Evolutionary conservation across 2,888 invertebrate species (phyloP), one percentile per base, ranked within the genome.

Genomic region (Caenorhabditis becei): DNA sequence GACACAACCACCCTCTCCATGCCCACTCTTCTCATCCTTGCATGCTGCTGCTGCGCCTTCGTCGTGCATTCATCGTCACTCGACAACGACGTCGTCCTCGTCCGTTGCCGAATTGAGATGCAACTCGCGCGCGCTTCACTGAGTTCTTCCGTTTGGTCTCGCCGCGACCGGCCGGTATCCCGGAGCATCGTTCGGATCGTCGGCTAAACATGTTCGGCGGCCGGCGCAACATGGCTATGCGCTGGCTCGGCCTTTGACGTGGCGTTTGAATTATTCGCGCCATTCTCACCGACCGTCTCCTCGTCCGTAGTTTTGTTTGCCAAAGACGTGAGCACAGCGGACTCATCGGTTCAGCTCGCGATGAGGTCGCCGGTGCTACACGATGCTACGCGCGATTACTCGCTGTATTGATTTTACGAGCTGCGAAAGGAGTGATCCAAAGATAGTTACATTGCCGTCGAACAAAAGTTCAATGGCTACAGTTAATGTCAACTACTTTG

Each of bases 1-100:
- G 59, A 59, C 58, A 20, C 61, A n/a, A 47, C 62, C 49, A 23
- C n/a, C 59, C 59, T 37, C 59, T 59, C 35, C 59, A 37, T 23
- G 23, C 54, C 61, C 75, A 66, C 65, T 74, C 74, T 74, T 58
- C 58, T 66, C 75, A 75, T 75, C 66, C 75, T 66, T 58, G 44
- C 75, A 56, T 67, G 56, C 66, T 65, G 35, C 74, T 59, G 51
- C 74, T 66, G 24, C 51, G 44, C 37, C 58, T 51, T 66, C 65
- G 54, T 63, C 37, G 65, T 58, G 51, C 63, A 49, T 66, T 65
- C 66, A 41, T 41, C 49, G 44, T 32, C 69, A 24, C 65, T 24
- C 65, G 23, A n/a, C 47, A 35, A 63, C 56, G 18, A 44, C 53
- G 53, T 1, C 65, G 53, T 47, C 41, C 11, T 54, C 44, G 59